phyloP scores from a whole-genome alignment of 2,113 vertebrate genomes.

The Anarrhichthys ocellatus region DNA sequence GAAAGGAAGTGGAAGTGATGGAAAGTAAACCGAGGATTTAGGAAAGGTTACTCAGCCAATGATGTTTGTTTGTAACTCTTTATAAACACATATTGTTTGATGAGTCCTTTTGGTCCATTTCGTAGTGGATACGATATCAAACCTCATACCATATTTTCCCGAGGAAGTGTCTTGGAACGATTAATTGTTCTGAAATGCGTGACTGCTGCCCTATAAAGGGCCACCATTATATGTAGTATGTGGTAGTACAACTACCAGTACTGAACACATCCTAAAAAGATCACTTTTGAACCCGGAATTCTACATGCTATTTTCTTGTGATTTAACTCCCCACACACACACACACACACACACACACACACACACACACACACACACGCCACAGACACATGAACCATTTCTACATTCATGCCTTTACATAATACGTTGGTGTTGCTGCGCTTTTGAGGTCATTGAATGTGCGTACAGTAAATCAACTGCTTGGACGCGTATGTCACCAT shows the following conservation, averaged over 20 bases:
- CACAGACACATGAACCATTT: neutral
- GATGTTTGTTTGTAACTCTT: neutral
- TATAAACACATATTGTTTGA: neutral
- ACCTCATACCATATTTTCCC: neutral
- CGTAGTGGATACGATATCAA: too few relatives aligned
- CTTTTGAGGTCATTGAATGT: neutral
- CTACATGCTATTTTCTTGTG: neutral
- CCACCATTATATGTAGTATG: too few relatives aligned
- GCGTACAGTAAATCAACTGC: neutral
- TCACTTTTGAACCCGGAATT: neutral
- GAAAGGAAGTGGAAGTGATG: neutral
- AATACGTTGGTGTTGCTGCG: neutral
- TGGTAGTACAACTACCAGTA: too few relatives aligned
- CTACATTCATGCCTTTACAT: neutral
- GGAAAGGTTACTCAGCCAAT: neutral
- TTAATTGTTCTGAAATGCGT: neutral
- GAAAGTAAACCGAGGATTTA: neutral
- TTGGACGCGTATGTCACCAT: neutral
- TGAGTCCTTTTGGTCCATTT: neutral
- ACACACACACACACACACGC: too few relatives aligned
- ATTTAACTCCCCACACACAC: neutral
- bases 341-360: too few relatives aligned
- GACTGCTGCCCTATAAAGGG: neutral
- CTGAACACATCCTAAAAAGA: neutral
- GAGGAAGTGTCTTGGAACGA: neutral